Percentiles rank a stretch among this genome's conserved stretches.
phyloP scores from a whole-genome alignment of 2,888 invertebrate genomes.

The Lasioglossum malachurum region DNA sequence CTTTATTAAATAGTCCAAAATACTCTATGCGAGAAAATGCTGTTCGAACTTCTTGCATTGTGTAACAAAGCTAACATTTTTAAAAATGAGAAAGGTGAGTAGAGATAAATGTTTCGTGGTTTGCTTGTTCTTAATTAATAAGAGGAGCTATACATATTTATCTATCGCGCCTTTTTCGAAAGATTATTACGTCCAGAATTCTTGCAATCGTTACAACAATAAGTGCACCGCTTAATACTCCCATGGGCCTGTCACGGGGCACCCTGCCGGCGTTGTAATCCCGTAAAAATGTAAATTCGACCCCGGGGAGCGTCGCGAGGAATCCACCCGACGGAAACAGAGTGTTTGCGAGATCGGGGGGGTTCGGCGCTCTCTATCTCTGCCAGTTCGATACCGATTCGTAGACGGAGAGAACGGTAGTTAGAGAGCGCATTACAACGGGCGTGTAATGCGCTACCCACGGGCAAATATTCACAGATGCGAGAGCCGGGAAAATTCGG shows the following conservation, averaged over 20 bases:
- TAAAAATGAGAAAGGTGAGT: too few relatives aligned
- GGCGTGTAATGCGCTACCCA: slow-evolving; percentile 68
- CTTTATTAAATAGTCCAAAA: too few relatives aligned
- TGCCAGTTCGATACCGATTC: slow-evolving; percentile 23
- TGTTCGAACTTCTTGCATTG: too few relatives aligned
- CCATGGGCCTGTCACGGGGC: slow-evolving; percentile 42
- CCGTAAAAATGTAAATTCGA: slow-evolving; percentile 81
- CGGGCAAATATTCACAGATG: slow-evolving; percentile 81
- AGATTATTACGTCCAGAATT: too few relatives aligned
- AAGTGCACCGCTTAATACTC: slow-evolving; percentile 75
- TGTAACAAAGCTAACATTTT: too few relatives aligned
- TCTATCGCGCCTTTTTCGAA: too few relatives aligned
- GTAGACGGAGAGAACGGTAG: slow-evolving; percentile 42
- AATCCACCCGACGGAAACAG: slow-evolving; percentile 5
- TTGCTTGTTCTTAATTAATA: too few relatives aligned
- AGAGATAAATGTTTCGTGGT: too few relatives aligned
- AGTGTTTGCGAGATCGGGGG: slow-evolving; percentile 34
- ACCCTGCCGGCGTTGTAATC: slow-evolving; percentile 72
- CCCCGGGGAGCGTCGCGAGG: slow-evolving; percentile 24
- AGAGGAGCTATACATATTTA: too few relatives aligned
- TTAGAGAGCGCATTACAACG: slow-evolving; percentile 65
- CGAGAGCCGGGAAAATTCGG: slow-evolving; percentile 73
- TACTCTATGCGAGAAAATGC: too few relatives aligned
- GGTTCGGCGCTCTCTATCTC: not conserved
- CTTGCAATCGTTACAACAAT: slow-evolving; percentile 76